Evolutionary conservation across 2,113 vertebrate species (phyloP).

Genomic region (Cercopithecus mona): DNA sequence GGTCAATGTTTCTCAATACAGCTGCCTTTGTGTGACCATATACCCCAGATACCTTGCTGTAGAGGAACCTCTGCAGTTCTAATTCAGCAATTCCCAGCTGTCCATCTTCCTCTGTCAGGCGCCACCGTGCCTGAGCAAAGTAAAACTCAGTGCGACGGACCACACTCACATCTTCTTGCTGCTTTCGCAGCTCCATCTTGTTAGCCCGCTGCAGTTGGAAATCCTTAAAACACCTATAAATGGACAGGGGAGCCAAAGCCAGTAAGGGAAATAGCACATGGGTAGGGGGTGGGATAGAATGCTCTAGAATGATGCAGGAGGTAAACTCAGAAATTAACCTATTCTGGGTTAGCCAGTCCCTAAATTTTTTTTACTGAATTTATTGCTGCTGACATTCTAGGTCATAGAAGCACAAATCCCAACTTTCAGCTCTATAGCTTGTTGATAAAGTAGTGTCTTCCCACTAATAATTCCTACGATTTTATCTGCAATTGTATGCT

Average conservation of each 20-base stretch:
- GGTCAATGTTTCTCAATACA: background rate
- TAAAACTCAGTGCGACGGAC: constrained; percentile 96
- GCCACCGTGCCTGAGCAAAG: constrained; percentile 98
- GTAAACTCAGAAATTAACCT: background rate
- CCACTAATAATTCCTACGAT: background rate
- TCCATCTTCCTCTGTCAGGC: constrained; percentile 97
- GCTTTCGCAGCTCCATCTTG: constrained; percentile 97
- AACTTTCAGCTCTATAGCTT: constrained; percentile 23
- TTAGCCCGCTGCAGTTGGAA: constrained; percentile 97
- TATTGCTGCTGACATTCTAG: background rate
- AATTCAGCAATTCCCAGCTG: constrained; percentile 98
- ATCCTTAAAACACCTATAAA: constrained; percentile 96
- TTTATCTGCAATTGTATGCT: background rate
- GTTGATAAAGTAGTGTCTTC: constrained; percentile 26
- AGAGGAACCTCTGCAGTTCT: constrained; percentile 97
- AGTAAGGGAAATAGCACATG: background rate
- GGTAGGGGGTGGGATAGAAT: background rate
- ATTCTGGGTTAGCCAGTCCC: background rate
- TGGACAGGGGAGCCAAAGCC: constrained; percentile 8
- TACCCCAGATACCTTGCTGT: constrained; percentile 93
- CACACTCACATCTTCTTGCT: constrained; percentile 95
- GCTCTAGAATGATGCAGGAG: background rate
- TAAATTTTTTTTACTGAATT: background rate
- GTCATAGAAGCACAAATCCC: background rate
- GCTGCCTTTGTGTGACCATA: background rate